Evolutionary conservation across 1,140 invertebrate genomes (phyloP), one percentile per base, ranked within the genome.

Genomic region (Brachionus plicatilis): DNA sequence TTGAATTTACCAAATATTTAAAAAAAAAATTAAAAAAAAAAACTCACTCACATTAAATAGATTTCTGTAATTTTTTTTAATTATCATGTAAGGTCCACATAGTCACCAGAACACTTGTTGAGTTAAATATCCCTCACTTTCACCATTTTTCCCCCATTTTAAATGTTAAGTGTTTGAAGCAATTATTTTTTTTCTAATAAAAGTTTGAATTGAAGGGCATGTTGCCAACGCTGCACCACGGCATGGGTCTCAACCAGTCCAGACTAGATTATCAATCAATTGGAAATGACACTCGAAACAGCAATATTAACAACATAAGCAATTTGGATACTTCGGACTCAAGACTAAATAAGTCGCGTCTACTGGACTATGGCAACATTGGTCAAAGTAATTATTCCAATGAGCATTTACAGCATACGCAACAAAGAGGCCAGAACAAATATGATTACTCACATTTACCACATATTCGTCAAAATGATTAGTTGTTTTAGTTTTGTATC

Each of bases 1-100:
- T 68, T 82, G 17, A 65, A 82, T 82, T 68, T 82, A 47, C 79
- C 79, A 60, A 82, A 82, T 68, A 82, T 82, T 60, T 82, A 82
- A 82, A 37, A 37, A 37, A 37, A 37, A 60, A 68, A 60, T 7
- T 17, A n/a, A 68, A 68, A 68, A 68, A 68, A 7, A 33, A 11
- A 11, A 29, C 7, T 72, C 53, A 56, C 53, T 68, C 33, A 33
- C 33, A 33, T 68, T 68, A 14, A 68, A 12, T 68, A 33, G 24
- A 33, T 68, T 68, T 68, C 65, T 68, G 65, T 68, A 68, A 68
- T 27, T 68, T 68, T 29, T 37, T 12, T 33, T 29, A 29, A 33
- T 37, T 29, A 33, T 68, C 12, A 68, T 68, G 33, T 68, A 11
- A 33, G 27, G 65, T 29, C 33, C 24, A 33, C 65, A 68, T n/a